Base-by-base conservation (phyloP, 1,140 invertebrate species). In the Drosophila miranda region DNA sequence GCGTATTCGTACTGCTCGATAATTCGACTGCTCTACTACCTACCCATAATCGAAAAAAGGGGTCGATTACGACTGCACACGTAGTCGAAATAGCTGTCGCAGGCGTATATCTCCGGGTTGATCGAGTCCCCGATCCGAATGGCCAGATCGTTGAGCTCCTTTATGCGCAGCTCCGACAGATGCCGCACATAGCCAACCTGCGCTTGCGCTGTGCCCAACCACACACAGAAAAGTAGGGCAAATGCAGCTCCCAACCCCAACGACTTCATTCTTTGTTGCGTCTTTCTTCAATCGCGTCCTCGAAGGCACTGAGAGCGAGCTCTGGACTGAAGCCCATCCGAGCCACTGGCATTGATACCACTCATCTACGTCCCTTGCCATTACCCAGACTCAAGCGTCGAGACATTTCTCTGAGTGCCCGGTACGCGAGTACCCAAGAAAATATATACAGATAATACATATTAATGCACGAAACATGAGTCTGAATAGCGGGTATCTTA, bases 61-160 rank as follows among this genome's bases (percentile, higher is more conserved):
- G 89, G 86, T 4, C 71, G 54, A 71, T 89, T 89, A 3, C 73
- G 71, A 51, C 86, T 90, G 48, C 89, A 90, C n/a, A 89, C 89
- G 26, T 90, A 84, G 53, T 90, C 89, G 45, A 52, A 90, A 51
- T 84, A 90, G 11, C 64, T 89, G 6, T 90, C 82, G n/a, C 89
- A 90, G 8, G 89, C 81, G 19, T 81, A 81, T 43, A 84, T 81
- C 28, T 81, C 71, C 8, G 54, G 19, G 44, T 90, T 89, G 0
- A 90, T 72, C 1, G 89, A 90, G 6, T 75, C 62, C 43, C 84
- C 60, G 30, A 90, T 14, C 0, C 75, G 81, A 44, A 56, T 48
- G 1, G 89, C 84, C 34, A 90, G 34, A 9, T 62, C 49, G 3
- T 74, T 43, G 4, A 90, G 69, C 51, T 90, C 82, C 43, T 75